Percentiles rank a stretch among this genome's conserved stretches.
phyloP scores from a whole-genome alignment of 2,888 invertebrate species.

The Melanostoma mellinum region DNA sequence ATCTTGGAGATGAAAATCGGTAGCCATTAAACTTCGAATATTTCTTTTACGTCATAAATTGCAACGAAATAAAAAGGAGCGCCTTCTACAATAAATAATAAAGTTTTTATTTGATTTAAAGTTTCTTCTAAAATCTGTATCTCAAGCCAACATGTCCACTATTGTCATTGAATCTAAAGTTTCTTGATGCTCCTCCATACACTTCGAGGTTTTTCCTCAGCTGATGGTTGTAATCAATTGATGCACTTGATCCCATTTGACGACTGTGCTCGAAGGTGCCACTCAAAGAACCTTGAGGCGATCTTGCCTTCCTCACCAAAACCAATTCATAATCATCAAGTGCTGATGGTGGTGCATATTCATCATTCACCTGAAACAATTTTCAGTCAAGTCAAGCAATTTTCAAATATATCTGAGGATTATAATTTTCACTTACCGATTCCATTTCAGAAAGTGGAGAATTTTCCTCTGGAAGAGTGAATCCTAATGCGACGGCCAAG shows the following conservation, averaged over 20 bases:
- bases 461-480: constrained; percentile 37
- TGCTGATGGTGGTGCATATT: background rate
- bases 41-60: too few relatives aligned
- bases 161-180: constrained; percentile 22
- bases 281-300: constrained; percentile 18
- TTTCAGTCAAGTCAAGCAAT: background rate
- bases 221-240: constrained; percentile 33
- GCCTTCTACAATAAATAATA: too few relatives aligned
- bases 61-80: too few relatives aligned
- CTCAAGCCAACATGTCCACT: constrained; percentile 16
- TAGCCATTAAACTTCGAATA: too few relatives aligned
- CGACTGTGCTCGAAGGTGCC: constrained; percentile 6
- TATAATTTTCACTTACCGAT: constrained; percentile 2
- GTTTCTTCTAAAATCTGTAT: constrained; percentile 4
- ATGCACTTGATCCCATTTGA: constrained; percentile 9
- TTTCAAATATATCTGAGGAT: background rate
- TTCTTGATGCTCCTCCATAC: constrained; percentile 20
- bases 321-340: background rate
- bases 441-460: background rate
- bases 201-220: constrained; percentile 17
- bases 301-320: constrained; percentile 11
- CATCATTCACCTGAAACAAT: background rate
- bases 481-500: constrained; percentile 38
- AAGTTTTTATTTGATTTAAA: too few relatives aligned
- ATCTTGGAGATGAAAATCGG: too few relatives aligned